Evolutionary conservation across 2,797 vertebrate genomes (phyloP).

Genomic region (Gambusia yucatana): DNA sequence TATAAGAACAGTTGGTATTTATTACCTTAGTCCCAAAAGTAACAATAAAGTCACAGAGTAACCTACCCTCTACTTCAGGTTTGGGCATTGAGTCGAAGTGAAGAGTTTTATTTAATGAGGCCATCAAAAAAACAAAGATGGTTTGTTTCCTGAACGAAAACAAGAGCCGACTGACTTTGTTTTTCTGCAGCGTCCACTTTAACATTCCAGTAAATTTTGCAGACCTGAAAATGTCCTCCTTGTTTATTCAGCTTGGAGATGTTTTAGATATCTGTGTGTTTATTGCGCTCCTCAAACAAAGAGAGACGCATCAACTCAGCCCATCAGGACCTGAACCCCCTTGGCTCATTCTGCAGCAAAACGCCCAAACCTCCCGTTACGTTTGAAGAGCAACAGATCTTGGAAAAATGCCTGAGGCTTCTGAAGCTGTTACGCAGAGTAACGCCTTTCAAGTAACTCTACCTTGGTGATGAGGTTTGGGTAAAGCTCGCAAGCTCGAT

Average conservation of each 20-base stretch:
- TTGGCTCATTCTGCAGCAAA: not conserved
- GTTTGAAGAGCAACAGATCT: not conserved
- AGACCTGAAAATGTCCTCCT: not conserved
- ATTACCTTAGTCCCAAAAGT: not conserved
- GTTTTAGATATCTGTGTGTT: not conserved
- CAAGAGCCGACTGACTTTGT: not conserved
- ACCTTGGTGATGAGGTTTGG: conserved; percentile 98
- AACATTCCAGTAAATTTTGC: not conserved
- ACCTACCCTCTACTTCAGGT: not conserved
- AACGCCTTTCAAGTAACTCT: conserved; percentile 10
- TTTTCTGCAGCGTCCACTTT: not conserved
- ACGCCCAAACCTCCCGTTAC: not conserved
- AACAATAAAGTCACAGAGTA: not conserved
- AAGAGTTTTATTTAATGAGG: not conserved
- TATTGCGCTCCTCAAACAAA: not conserved
- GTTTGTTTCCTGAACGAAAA: not conserved
- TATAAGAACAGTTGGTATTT: not conserved
- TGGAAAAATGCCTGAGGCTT: not conserved
- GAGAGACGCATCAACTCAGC: not conserved
- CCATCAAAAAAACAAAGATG: not conserved
- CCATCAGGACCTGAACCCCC: not conserved
- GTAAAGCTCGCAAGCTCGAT: conserved; percentile 88
- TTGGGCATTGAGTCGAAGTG: not conserved
- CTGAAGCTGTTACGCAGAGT: not conserved
- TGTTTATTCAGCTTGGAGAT: not conserved